A percentile compares a stretch with the other conserved stretches of the same genome.
Evolutionary conservation across 1,140 invertebrate genomes (phyloP).

Genomic region (Acyrthosiphon pisum): DNA sequence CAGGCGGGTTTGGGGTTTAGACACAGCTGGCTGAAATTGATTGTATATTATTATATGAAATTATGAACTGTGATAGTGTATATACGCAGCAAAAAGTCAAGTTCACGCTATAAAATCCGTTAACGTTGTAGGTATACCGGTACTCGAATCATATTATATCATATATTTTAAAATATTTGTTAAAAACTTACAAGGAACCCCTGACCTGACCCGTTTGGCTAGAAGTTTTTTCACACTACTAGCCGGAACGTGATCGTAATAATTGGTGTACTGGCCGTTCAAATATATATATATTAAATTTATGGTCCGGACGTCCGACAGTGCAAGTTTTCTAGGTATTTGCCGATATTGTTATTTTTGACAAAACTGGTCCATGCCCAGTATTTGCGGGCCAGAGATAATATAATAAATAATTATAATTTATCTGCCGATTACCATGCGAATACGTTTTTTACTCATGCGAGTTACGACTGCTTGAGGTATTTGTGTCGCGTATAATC

Average conservation of each 20-base stretch:
- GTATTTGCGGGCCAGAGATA: neutral
- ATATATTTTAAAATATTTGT: neutral
- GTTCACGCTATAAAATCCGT: neutral
- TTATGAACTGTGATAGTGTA: too few relatives aligned
- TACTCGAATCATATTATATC: neutral
- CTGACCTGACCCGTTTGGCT: neutral
- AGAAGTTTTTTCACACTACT: neutral
- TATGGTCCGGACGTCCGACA: neutral
- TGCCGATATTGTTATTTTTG: neutral
- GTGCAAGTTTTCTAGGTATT: neutral
- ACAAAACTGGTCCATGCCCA: neutral
- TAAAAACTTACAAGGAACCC: neutral
- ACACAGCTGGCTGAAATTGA: too few relatives aligned
- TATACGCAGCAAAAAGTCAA: neutral
- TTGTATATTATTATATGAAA: too few relatives aligned
- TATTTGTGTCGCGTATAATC: conserved; percentile 24
- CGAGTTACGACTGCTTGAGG: neutral
- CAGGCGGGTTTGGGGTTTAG: too few relatives aligned
- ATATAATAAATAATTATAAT: neutral
- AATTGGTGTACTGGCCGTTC: neutral
- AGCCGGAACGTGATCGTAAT: neutral
- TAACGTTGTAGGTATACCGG: neutral
- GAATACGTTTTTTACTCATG: neutral
- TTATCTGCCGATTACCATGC: neutral
- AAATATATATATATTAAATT: neutral